A percentile compares a stretch with the other conserved stretches of the same genome.
These are phyloP conservation scores for Myotis davidii DNA, from an alignment of 2,113 vertebrate genomes.

Conservation along the genomic window DNA sequence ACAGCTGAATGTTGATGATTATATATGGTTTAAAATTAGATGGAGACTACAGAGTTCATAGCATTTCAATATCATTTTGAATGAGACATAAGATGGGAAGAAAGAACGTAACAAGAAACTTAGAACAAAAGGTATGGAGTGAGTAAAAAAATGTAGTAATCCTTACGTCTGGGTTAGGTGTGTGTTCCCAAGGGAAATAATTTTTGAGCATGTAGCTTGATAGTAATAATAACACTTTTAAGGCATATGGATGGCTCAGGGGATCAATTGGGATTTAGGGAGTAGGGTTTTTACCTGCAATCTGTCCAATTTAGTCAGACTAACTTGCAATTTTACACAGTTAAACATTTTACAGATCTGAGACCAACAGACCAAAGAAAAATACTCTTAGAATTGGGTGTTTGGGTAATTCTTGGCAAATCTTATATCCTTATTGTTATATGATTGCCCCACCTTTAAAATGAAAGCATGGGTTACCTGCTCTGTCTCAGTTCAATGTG, in stretches of 20 bases:
- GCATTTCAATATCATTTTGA: constrained; percentile 18
- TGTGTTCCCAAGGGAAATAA: constrained; percentile 75
- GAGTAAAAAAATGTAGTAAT: constrained; percentile 50
- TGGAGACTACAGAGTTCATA: not conserved
- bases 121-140: constrained; percentile 45
- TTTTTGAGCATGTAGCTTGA: constrained; percentile 74
- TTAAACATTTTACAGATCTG: constrained; percentile 60
- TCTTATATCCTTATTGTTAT: not conserved
- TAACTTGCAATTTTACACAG: constrained; percentile 70
- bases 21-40: not conserved
- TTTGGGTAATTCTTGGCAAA: not conserved
- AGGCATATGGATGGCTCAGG: constrained; percentile 61
- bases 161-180: constrained; percentile 62
- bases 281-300: constrained; percentile 65
- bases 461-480: not conserved
- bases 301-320: constrained; percentile 70
- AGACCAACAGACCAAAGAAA: constrained; percentile 61
- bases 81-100: constrained; percentile 12
- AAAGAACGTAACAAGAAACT: constrained; percentile 52
- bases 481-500: not conserved
- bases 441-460: constrained; percentile 14
- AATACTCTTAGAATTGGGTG: not conserved
- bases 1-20: not conserved
- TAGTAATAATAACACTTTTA: constrained; percentile 78
- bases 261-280: constrained; percentile 69